A percentile compares a stretch with the other conserved stretches of the same genome.
These are phyloP conservation scores for Pristiophorus japonicus DNA, from an alignment of 2,113 vertebrate genomes.

Conservation along the genomic window DNA sequence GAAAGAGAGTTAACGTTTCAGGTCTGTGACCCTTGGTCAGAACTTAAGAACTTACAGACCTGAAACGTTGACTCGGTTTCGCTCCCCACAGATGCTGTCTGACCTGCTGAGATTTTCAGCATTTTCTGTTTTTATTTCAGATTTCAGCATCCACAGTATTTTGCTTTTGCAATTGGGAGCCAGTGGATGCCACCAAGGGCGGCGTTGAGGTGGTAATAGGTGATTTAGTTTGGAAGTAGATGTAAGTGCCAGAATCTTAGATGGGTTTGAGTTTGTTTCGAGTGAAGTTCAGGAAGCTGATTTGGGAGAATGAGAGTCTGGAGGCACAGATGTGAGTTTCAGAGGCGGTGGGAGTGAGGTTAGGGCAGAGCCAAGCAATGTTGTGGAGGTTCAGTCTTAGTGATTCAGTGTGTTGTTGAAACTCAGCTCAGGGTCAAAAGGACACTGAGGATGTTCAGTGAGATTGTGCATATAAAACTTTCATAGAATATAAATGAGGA, in stretches of 20 bases:
- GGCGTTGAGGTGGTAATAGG: not conserved
- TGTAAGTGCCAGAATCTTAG: not conserved
- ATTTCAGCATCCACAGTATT: too few species aligned
- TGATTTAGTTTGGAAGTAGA: not conserved
- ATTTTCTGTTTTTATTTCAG: too few species aligned
- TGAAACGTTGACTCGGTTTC: too few species aligned
- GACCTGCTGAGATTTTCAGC: too few species aligned
- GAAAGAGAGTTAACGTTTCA: too few species aligned
- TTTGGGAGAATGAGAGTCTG: too few species aligned
- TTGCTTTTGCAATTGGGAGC: too few species aligned
- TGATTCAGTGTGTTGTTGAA: too few species aligned
- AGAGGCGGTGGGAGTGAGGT: not conserved
- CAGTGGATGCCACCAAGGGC: not conserved
- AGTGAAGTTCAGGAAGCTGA: not conserved
- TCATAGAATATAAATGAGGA: not conserved
- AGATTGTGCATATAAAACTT: not conserved
- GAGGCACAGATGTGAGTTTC: not conserved
- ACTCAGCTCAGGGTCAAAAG: not conserved
- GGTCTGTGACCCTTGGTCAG: too few species aligned
- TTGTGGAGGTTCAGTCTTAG: too few species aligned
- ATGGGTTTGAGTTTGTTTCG: not conserved
- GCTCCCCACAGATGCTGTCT: too few species aligned
- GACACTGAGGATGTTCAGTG: not conserved
- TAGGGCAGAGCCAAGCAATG: not conserved
- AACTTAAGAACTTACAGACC: too few species aligned